Evolutionary conservation across 2,888 invertebrate species (phyloP), one percentile per base, ranked within the genome.

Genomic region (Pheosia tremula): DNA sequence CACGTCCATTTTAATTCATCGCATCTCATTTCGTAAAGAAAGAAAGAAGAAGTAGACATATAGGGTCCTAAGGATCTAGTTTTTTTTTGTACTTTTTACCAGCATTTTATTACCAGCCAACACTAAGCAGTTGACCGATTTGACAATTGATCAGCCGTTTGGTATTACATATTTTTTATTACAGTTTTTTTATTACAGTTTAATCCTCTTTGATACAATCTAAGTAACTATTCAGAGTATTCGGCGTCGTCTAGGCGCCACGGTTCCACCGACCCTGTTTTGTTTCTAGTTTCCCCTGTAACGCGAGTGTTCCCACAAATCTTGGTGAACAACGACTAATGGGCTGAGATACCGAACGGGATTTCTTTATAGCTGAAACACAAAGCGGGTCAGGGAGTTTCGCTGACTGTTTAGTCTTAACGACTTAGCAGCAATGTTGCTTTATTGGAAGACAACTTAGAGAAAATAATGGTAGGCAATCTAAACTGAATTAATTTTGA

Each of bases 321-420:
- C 79, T 79, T 72, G 64, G 70, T 71, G 77, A 73, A 79, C 76
- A 79, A 77, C 78, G 74, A 77, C 68, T 72, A 77, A 74, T 75
- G 75, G 74, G 61, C 49, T 47, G 10, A 53, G 54, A 59, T 60
- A 64, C 59, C 67, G 59, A 74, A 74, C 62, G 57, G 57, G 63
- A 68, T 59, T 58, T 67, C 71, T 75, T 75, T 75, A 75, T 68
- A 37, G 69, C 65, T 59, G 66, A 67, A 69, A 74, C 69, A 62
- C 45, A 45, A 24, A 56, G 24, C 45, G 37, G 43, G 41, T 43
- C 56, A 13, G 41, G 10, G 38, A 63, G 57, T 61, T 54, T 50
- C 47, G 63, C 58, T 63, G 75, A 72, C 71, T 68, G 49, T 45
- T 59, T 11, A 53, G 38, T 49, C 11, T 58, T 71, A 73, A 75